Evolutionary conservation across 2,797 vertebrate genomes (phyloP).

Genomic region (Phrynocephalus guinanensis): DNA sequence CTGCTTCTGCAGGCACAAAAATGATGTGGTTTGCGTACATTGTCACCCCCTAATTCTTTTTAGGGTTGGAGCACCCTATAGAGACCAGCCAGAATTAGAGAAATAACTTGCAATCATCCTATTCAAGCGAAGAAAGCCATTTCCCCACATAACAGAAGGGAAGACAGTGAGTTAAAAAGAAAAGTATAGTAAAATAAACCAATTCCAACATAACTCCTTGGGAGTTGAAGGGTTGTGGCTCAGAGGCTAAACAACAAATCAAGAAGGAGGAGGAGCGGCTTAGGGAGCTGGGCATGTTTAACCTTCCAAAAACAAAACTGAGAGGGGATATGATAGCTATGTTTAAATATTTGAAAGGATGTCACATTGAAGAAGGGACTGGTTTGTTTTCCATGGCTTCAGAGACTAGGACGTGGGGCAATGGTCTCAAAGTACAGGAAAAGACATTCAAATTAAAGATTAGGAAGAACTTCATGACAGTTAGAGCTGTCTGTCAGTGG

Average conservation of each 20-base stretch:
- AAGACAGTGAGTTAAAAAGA: background rate
- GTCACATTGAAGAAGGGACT: too few relatives aligned
- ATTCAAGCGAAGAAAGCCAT: background rate
- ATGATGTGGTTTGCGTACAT: background rate
- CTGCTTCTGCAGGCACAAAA: background rate
- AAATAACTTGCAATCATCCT: background rate
- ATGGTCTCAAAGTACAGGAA: too few relatives aligned
- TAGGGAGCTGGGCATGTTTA: too few relatives aligned
- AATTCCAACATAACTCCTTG: background rate
- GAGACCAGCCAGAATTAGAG: background rate
- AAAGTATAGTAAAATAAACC: background rate
- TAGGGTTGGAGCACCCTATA: background rate
- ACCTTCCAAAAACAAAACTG: too few relatives aligned
- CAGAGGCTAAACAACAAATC: background rate
- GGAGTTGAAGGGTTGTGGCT: background rate
- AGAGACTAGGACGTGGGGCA: too few relatives aligned
- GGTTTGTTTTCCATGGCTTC: too few relatives aligned
- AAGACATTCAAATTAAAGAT: too few relatives aligned
- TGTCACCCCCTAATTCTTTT: background rate
- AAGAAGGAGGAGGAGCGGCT: too few relatives aligned
- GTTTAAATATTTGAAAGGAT: too few relatives aligned
- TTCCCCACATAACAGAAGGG: background rate
- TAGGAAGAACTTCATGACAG: too few relatives aligned
- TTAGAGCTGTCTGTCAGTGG: too few relatives aligned
- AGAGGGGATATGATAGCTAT: too few relatives aligned